Percentiles rank a stretch among this genome's conserved stretches.
These are phyloP conservation scores for Drosophila kanekoi DNA, from an alignment of 2,888 invertebrate species.

Conservation along the genomic window DNA sequence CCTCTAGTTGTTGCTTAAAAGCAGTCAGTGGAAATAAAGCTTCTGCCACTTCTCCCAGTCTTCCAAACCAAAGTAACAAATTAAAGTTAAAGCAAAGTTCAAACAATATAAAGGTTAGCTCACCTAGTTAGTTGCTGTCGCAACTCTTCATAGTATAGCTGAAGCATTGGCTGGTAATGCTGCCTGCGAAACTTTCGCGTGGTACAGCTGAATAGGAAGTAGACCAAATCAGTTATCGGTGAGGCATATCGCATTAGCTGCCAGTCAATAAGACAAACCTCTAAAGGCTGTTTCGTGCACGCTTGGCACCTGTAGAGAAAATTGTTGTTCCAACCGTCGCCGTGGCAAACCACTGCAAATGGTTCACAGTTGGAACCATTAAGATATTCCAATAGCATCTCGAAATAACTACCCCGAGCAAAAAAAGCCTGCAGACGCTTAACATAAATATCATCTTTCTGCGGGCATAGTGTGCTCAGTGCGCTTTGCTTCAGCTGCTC, in stretches of 20 bases:
- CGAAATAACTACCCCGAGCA: conserved; percentile 55
- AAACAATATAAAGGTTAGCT: too few species aligned
- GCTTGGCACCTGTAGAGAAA: conserved; percentile 74
- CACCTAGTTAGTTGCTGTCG: conserved; percentile 70
- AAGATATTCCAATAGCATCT: conserved; percentile 59
- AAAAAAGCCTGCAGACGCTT: conserved; percentile 58
- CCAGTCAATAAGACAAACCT: conserved; percentile 82
- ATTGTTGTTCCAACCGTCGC: conserved; percentile 84
- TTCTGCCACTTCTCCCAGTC: conserved; percentile 72
- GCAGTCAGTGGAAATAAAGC: conserved; percentile 67
- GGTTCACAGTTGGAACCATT: conserved; percentile 74
- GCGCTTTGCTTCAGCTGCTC: conserved; percentile 70
- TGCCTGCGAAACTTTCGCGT: conserved; percentile 67
- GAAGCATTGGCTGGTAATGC: conserved; percentile 69
- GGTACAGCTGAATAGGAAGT: conserved; percentile 81
- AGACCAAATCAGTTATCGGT: conserved; percentile 80
- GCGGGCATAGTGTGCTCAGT: conserved; percentile 49
- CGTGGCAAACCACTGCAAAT: conserved; percentile 82
- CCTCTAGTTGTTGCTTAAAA: conserved; percentile 71
- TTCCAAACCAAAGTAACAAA: conserved; percentile 19
- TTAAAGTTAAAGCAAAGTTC: neutral
- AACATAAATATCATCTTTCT: conserved; percentile 43
- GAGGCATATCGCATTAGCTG: conserved; percentile 82
- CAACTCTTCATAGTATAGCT: conserved; percentile 74
- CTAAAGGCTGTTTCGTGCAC: conserved; percentile 17